Evolutionary conservation across 2,888 invertebrate genomes (phyloP).

Genomic region (Ennomos fuscantarius): DNA sequence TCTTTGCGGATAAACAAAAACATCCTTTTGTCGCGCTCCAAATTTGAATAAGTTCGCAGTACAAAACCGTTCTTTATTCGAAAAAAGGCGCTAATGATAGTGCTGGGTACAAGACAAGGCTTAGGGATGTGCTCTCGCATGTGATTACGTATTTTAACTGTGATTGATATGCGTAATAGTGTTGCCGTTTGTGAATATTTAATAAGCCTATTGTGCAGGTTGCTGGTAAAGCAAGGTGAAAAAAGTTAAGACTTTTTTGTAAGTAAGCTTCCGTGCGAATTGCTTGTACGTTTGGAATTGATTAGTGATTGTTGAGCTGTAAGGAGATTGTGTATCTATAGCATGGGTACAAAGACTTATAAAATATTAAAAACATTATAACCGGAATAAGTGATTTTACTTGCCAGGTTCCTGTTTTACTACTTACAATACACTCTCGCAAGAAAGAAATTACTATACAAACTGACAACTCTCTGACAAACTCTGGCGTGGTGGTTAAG

Average conservation of each 20-base stretch:
- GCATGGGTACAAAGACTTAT: too few species aligned
- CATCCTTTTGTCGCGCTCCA: conserved; percentile 64
- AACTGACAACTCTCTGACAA: too few species aligned
- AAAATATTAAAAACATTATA: too few species aligned
- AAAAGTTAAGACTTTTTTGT: conserved; percentile 49
- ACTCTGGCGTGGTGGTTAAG: too few species aligned
- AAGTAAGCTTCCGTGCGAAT: conserved; percentile 70
- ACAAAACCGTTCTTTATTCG: conserved; percentile 34
- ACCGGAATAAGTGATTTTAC: too few species aligned
- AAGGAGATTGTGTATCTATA: too few species aligned
- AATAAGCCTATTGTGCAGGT: conserved; percentile 70
- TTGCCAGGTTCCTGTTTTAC: too few species aligned
- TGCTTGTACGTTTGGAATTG: conserved; percentile 32
- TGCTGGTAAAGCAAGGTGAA: conserved; percentile 53
- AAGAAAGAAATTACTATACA: too few species aligned
- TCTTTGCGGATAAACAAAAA: conserved; percentile 79
- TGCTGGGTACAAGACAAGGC: conserved; percentile 64
- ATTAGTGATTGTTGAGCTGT: too few species aligned
- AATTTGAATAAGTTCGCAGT: conserved; percentile 66
- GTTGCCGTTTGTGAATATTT: conserved; percentile 77
- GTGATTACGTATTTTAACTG: conserved; percentile 76
- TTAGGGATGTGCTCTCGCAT: conserved; percentile 77
- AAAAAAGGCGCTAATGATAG: conserved; percentile 80
- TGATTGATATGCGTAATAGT: conserved; percentile 83
- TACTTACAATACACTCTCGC: too few species aligned